A percentile compares a stretch with the other conserved stretches of the same genome.
These are phyloP conservation scores for Latrodectus elegans DNA, from an alignment of 2,888 invertebrate genomes.

Conservation along the genomic window DNA sequence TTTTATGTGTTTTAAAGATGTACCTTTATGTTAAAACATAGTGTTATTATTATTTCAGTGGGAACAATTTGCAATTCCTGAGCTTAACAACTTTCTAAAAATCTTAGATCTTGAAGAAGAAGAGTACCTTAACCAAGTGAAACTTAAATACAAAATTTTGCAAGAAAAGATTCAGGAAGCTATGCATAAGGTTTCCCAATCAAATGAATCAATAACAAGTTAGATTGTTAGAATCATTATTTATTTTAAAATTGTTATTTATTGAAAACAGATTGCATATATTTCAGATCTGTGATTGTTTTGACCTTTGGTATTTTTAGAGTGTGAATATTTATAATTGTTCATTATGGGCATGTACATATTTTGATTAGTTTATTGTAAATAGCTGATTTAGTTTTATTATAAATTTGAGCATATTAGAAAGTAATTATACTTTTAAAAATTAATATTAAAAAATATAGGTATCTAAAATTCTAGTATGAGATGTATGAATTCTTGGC, in stretches of 20 bases:
- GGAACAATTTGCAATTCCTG: constrained; percentile 79
- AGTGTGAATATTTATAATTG: too few species aligned
- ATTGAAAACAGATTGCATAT: constrained; percentile 29
- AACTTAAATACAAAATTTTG: constrained; percentile 76
- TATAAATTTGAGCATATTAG: too few species aligned
- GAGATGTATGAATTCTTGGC: too few species aligned
- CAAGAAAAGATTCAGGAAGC: constrained; percentile 71
- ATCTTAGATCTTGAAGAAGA: constrained; percentile 78
- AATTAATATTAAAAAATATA: too few species aligned
- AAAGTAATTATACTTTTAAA: too few species aligned
- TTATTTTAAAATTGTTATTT: constrained; percentile 17
- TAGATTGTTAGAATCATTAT: constrained; percentile 7
- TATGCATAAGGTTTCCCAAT: constrained; percentile 63
- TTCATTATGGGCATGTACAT: too few species aligned
- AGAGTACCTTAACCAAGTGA: constrained; percentile 77
- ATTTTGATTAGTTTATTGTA: too few species aligned
- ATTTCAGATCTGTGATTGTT: constrained; percentile 38
- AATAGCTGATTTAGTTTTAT: too few species aligned
- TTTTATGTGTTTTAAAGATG: too few species aligned
- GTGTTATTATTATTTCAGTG: constrained; percentile 75
- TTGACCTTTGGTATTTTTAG: background rate
- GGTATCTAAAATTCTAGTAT: too few species aligned
- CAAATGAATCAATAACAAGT: constrained; percentile 42
- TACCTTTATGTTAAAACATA: too few species aligned
- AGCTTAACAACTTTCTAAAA: constrained; percentile 78